phyloP scores from a whole-genome alignment of 2,888 invertebrate species.

The Cantharis nigra region DNA sequence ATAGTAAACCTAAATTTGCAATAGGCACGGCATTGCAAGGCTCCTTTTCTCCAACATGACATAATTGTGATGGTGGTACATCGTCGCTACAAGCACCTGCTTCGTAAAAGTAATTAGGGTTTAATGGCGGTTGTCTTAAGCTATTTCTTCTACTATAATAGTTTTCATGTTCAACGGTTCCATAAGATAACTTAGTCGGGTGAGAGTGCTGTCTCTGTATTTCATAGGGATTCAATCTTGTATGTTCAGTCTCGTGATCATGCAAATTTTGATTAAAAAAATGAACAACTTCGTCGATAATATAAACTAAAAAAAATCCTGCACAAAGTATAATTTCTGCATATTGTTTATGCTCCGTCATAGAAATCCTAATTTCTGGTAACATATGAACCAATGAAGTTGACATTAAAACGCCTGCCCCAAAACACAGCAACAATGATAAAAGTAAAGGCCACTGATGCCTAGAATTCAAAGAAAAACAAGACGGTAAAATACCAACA shows the following conservation, averaged over 20 bases:
- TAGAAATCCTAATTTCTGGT: slow-evolving; percentile 70
- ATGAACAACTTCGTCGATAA: slow-evolving; percentile 75
- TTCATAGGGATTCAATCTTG: slow-evolving; percentile 5
- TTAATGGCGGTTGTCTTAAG: slow-evolving; percentile 38
- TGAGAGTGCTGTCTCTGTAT: slow-evolving; percentile 22
- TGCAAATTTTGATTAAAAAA: slow-evolving; percentile 62
- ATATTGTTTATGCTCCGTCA: slow-evolving; percentile 54
- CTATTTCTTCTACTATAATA: slow-evolving; percentile 2
- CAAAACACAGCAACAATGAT: slow-evolving; percentile 76
- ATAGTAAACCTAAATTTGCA: slow-evolving; percentile 68
- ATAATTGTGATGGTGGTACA: slow-evolving; percentile 55
- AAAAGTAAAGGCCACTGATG: slow-evolving; percentile 65
- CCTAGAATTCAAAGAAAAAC: slow-evolving; percentile 63
- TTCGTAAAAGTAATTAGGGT: slow-evolving; percentile 25
- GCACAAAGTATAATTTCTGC: slow-evolving; percentile 69
- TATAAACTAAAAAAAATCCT: slow-evolving; percentile 74
- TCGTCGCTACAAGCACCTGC: slow-evolving; percentile 7
- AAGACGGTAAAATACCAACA: slow-evolving; percentile 71
- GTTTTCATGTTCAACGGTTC: slow-evolving; percentile 12
- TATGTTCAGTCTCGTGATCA: slow-evolving; percentile 35
- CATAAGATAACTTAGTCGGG: slow-evolving; percentile 11
- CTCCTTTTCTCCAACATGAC: slow-evolving; percentile 70
- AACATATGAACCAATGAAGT: slow-evolving; percentile 80
- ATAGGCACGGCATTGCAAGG: slow-evolving; percentile 66
- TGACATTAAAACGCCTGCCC: slow-evolving; percentile 78